Percentiles rank a stretch among this genome's conserved stretches.
phyloP scores from a whole-genome alignment of 1,140 invertebrate species.

The Trypoxylus dichotomus region DNA sequence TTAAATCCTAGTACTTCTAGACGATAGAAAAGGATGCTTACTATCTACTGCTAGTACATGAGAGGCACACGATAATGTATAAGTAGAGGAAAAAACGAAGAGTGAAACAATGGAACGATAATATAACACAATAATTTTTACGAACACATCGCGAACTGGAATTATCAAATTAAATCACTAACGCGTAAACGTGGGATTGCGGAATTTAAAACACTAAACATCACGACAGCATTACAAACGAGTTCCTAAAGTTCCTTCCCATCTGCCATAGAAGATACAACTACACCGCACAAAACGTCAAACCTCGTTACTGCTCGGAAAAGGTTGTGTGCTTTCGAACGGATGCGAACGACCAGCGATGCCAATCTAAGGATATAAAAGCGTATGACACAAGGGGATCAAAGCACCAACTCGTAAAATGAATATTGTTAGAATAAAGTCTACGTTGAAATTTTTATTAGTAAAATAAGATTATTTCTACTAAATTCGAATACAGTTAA shows the following conservation, averaged over 20 bases:
- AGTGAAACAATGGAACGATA: conserved; percentile 16
- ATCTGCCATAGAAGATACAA: conserved; percentile 27
- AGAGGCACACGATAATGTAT: not conserved
- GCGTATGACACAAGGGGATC: too few relatives aligned
- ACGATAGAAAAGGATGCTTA: not conserved
- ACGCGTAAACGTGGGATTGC: conserved; percentile 8
- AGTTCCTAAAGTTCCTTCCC: conserved; percentile 20
- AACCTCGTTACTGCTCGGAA: conserved; percentile 18
- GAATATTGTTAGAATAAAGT: too few relatives aligned
- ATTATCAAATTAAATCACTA: not conserved
- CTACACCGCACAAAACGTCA: conserved; percentile 29
- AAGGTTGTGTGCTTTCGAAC: conserved; percentile 17
- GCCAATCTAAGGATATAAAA: not conserved
- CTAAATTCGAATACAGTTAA: too few relatives aligned
- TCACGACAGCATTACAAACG: conserved; percentile 4
- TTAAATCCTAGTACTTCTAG: not conserved
- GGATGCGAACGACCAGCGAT: not conserved
- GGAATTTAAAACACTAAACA: conserved; percentile 25
- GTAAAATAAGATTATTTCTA: too few relatives aligned
- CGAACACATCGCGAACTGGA: conserved; percentile 22
- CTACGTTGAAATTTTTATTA: too few relatives aligned
- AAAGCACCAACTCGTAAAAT: too few relatives aligned
- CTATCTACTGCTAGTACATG: not conserved
- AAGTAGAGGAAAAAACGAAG: not conserved
- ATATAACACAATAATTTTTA: conserved; percentile 24